Evolutionary conservation across 1,140 invertebrate genomes (phyloP).

Genomic region (Formica selysi): DNA sequence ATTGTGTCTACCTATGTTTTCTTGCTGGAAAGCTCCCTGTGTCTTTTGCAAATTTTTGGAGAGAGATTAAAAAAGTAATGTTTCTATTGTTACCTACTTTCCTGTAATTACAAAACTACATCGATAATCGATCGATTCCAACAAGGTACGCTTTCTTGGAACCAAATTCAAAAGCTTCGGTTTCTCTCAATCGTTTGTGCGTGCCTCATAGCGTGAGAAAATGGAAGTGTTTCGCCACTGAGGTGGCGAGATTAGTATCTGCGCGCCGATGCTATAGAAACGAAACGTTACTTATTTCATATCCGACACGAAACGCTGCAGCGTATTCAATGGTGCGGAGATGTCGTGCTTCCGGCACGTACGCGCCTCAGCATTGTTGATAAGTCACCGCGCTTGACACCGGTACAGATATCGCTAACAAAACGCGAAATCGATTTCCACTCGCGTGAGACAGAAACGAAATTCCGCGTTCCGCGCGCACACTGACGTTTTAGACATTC

Average conservation of each 20-base stretch:
- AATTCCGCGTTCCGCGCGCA: conserved; percentile 25
- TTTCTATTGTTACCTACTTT: neutral
- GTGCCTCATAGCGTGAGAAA: conserved; percentile 45
- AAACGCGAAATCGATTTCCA: conserved; percentile 70
- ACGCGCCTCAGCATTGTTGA: conserved; percentile 69
- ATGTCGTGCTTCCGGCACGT: conserved; percentile 69
- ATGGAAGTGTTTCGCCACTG: conserved; percentile 59
- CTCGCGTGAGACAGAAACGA: conserved; percentile 42
- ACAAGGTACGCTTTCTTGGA: conserved; percentile 22
- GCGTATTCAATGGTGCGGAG: conserved; percentile 64
- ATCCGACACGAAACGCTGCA: conserved; percentile 53
- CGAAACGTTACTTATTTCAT: conserved; percentile 71
- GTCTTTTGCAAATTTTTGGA: neutral
- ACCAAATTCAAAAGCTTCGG: conserved; percentile 13
- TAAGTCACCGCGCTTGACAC: conserved; percentile 66
- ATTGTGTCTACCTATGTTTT: too few relatives aligned
- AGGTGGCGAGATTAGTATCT: conserved; percentile 72
- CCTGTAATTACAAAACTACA: neutral
- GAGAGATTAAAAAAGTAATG: neutral
- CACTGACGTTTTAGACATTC: conserved; percentile 10
- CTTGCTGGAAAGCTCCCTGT: too few relatives aligned
- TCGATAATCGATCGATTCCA: conserved; percentile 34
- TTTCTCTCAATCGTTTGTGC: conserved; percentile 41
- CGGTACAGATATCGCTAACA: conserved; percentile 69
- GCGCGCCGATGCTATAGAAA: conserved; percentile 28